phyloP scores from a whole-genome alignment of 2,113 vertebrate genomes.

The Lates calcarifer region DNA sequence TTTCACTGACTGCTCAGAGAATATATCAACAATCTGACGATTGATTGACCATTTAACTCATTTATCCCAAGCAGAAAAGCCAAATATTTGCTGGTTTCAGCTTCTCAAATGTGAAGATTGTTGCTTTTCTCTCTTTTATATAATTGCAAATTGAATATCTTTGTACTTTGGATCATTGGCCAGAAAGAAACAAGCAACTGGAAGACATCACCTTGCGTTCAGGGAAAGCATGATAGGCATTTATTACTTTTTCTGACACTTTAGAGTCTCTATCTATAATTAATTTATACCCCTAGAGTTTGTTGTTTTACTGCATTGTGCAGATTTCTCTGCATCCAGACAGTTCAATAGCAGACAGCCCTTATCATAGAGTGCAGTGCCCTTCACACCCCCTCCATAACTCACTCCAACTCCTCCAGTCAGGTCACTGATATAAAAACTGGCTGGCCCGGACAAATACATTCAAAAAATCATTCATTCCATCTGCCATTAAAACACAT shows the following conservation, averaged over 20 bases:
- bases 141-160: not conserved
- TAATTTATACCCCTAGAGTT: not conserved
- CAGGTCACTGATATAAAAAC: conserved; percentile 2
- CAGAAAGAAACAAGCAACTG: not conserved
- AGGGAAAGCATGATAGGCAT: not conserved
- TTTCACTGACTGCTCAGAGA: not conserved
- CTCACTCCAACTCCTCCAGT: not conserved
- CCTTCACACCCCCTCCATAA: not conserved
- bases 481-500: not conserved
- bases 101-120: not conserved
- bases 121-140: not conserved
- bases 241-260: not conserved
- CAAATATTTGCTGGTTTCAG: not conserved
- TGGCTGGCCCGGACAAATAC: not conserved
- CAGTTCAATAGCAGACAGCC: not conserved
- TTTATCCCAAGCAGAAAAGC: not conserved
- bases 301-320: not conserved
- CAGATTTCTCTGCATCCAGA: not conserved
- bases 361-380: not conserved
- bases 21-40: not conserved
- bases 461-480: not conserved
- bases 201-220: not conserved
- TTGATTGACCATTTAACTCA: not conserved
- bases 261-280: not conserved
- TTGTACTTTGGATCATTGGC: not conserved